These are phyloP conservation scores for Datnioides undecimradiatus DNA, from an alignment of 2,113 vertebrate species.

Conservation along the genomic window DNA sequence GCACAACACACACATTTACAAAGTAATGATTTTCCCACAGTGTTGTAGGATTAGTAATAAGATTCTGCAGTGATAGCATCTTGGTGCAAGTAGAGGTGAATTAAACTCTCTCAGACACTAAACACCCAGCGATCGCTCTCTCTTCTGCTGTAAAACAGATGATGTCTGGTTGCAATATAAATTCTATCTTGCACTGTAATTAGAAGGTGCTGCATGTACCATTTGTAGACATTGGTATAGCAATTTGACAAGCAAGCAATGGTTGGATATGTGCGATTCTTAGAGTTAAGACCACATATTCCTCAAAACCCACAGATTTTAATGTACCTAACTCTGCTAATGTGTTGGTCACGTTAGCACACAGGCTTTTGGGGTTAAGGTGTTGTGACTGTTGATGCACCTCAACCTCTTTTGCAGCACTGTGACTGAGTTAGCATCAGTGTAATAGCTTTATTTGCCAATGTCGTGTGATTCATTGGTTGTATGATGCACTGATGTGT, in stretches of 20 bases:
- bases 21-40: conserved; percentile 41
- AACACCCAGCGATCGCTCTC: background rate
- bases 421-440: background rate
- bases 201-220: background rate
- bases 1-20: conserved; percentile 1
- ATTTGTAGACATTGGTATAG: background rate
- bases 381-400: background rate
- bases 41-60: conserved; percentile 22
- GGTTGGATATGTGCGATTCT: background rate
- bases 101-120: conserved; percentile 2
- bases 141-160: background rate
- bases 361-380: too few species aligned
- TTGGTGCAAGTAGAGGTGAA: conserved; percentile 12
- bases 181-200: too few species aligned
- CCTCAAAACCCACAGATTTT: too few species aligned
- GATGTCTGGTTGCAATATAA: background rate
- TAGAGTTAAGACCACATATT: too few species aligned
- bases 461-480: background rate
- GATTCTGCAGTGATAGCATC: conserved; percentile 31
- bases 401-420: background rate
- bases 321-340: too few species aligned
- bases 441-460: background rate
- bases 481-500: background rate
- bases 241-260: background rate
- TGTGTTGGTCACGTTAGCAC: too few species aligned